Evolutionary conservation across 1,140 invertebrate species (phyloP).

Genomic region (Dinoponera quadriceps): DNA sequence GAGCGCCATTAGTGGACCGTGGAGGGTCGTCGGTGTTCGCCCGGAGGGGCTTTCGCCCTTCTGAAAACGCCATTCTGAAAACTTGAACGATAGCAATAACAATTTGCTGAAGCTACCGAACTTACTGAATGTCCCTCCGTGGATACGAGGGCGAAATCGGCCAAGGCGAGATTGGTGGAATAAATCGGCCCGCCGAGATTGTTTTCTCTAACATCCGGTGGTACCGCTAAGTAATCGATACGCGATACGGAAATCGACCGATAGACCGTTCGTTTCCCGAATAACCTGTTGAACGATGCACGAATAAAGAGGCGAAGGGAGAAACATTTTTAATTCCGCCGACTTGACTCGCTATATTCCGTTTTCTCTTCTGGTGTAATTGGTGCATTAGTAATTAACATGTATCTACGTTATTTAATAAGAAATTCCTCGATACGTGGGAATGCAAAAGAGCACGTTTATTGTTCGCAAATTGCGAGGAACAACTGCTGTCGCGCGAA

Average conservation of each 20-base stretch:
- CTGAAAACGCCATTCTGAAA: conserved; percentile 78
- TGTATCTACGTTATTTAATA: neutral
- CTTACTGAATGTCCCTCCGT: conserved; percentile 25
- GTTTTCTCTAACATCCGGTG: conserved; percentile 16
- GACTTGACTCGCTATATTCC: neutral
- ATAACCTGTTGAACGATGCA: conserved; percentile 27
- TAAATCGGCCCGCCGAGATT: conserved; percentile 50
- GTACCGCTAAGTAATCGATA: conserved; percentile 17
- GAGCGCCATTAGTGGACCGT: conserved; percentile 75
- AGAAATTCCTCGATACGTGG: neutral
- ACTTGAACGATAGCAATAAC: conserved; percentile 79
- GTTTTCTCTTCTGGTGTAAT: neutral
- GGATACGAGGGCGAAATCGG: conserved; percentile 39
- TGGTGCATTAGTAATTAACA: neutral
- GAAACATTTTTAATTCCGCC: neutral
- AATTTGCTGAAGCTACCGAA: conserved; percentile 60
- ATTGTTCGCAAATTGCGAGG: neutral
- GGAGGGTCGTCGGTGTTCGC: conserved; percentile 55
- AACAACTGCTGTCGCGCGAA: neutral
- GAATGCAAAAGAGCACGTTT: neutral
- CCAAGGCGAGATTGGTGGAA: conserved; percentile 32
- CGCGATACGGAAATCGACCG: conserved; percentile 13
- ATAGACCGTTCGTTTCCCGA: neutral
- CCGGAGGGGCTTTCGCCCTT: conserved; percentile 67
- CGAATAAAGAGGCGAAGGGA: neutral